phyloP scores from a whole-genome alignment of 2,113 vertebrate species.

The Atherinomorus stipes region DNA sequence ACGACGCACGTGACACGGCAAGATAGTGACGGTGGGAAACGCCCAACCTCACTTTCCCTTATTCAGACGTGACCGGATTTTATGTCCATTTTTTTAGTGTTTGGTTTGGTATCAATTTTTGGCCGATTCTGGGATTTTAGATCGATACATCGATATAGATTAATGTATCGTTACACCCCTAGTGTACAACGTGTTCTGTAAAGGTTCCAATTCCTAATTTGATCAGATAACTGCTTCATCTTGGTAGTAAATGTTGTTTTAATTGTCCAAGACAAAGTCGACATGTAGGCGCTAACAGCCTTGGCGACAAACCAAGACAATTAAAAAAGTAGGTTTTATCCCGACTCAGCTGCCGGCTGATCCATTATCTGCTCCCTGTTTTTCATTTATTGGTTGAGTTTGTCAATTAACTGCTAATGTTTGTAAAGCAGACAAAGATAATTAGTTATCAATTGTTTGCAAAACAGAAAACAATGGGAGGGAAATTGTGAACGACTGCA shows the following conservation, averaged over 20 bases:
- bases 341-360: constrained; percentile 32
- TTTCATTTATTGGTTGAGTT: background rate
- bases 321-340: background rate
- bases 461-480: background rate
- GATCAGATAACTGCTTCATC: background rate
- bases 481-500: fast-evolving
- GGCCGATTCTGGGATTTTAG: too few species aligned
- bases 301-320: constrained; percentile 44
- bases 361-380: background rate
- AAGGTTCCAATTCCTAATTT: background rate
- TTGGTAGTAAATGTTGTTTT: constrained; percentile 33
- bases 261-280: constrained; percentile 32
- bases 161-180: too few species aligned
- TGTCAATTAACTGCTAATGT: constrained; percentile 33
- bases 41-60: too few species aligned
- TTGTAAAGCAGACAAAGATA: background rate
- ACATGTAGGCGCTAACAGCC: background rate
- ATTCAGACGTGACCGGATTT: too few species aligned
- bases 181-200: too few species aligned
- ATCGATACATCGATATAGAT: too few species aligned
- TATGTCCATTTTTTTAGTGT: too few species aligned
- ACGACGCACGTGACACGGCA: too few species aligned
- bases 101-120: too few species aligned
- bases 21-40: too few species aligned
- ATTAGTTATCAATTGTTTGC: constrained; percentile 18